Conservation (phyloP, 2,888 invertebrate genomes). For the Thymelicus acteon region DNA sequence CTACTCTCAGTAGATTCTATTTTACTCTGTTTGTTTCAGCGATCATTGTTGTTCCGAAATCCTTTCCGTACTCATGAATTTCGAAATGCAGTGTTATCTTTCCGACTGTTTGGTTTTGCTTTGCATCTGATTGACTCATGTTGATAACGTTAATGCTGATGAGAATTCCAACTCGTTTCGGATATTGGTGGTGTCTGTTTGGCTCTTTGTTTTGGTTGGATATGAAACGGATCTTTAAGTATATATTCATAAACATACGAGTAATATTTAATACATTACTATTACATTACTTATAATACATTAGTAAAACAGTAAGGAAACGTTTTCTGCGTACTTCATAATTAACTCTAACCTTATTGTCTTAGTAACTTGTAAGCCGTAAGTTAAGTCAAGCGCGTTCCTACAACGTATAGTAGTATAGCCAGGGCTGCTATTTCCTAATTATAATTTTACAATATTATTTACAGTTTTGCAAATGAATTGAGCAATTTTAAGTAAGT, state of each 20-base stretch:
- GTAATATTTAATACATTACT: too few species aligned
- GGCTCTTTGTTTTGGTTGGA: neutral
- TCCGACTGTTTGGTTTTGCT: neutral
- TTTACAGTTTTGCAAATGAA: too few species aligned
- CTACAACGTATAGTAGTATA: neutral
- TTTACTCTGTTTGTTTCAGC: too few species aligned
- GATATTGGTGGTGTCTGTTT: neutral
- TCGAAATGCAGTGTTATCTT: conserved; percentile 4
- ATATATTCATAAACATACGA: too few species aligned
- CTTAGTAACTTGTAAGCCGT: conserved; percentile 1
- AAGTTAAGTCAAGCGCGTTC: neutral
- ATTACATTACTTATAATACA: too few species aligned
- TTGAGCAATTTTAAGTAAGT: too few species aligned
- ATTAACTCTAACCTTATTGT: conserved; percentile 4
- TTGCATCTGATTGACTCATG: neutral
- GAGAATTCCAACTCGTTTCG: neutral
- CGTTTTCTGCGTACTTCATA: too few species aligned
- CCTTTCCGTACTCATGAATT: neutral
- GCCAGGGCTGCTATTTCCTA: neutral
- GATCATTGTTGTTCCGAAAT: neutral
- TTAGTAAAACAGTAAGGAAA: too few species aligned
- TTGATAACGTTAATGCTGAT: conserved; percentile 4
- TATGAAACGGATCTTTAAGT: neutral
- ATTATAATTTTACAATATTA: too few species aligned
- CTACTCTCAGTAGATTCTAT: too few species aligned